Conservation (phyloP, 2,888 invertebrate species). For the Tortricodes alternella region DNA sequence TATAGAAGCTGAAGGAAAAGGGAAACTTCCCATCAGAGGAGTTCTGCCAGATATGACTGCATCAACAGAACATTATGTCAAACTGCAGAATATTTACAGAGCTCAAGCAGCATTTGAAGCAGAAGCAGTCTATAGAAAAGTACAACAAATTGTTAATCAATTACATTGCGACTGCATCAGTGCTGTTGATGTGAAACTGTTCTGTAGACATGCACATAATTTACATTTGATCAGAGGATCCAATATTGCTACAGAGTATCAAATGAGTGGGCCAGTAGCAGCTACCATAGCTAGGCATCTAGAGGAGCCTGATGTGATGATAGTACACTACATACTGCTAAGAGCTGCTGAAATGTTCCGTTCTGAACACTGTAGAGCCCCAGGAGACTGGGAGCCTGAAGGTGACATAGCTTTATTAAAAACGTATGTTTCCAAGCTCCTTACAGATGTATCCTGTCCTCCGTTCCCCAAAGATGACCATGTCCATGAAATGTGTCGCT, state of each 20-base stretch:
- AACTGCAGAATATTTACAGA: slow-evolving; percentile 94
- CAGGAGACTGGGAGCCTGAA: slow-evolving; percentile 95
- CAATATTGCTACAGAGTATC: slow-evolving; percentile 91
- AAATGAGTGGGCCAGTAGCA: slow-evolving; percentile 83
- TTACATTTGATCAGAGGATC: slow-evolving; percentile 91
- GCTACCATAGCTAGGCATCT: slow-evolving; percentile 85
- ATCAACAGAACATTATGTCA: slow-evolving; percentile 94
- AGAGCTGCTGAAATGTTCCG: slow-evolving; percentile 96
- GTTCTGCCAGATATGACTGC: slow-evolving; percentile 98
- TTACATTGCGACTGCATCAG: slow-evolving; percentile 89
- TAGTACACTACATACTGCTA: slow-evolving; percentile 94
- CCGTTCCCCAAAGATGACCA: slow-evolving; percentile 94
- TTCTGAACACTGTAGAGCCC: slow-evolving; percentile 93
- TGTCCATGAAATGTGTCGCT: slow-evolving; percentile 97
- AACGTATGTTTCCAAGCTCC: slow-evolving; percentile 86
- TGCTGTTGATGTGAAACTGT: slow-evolving; percentile 91
- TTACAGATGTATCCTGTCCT: slow-evolving; percentile 92
- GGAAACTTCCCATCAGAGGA: slow-evolving; percentile 92
- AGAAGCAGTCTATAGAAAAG: slow-evolving; percentile 90
- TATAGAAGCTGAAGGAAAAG: slow-evolving; percentile 91
- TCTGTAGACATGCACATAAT: slow-evolving; percentile 94
- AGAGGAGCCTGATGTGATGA: slow-evolving; percentile 92
- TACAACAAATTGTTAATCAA: slow-evolving; percentile 90
- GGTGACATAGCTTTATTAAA: slow-evolving; percentile 95
- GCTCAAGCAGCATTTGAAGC: slow-evolving; percentile 92